Conservation (phyloP, 2,888 invertebrate genomes). For the Myathropa florea region DNA sequence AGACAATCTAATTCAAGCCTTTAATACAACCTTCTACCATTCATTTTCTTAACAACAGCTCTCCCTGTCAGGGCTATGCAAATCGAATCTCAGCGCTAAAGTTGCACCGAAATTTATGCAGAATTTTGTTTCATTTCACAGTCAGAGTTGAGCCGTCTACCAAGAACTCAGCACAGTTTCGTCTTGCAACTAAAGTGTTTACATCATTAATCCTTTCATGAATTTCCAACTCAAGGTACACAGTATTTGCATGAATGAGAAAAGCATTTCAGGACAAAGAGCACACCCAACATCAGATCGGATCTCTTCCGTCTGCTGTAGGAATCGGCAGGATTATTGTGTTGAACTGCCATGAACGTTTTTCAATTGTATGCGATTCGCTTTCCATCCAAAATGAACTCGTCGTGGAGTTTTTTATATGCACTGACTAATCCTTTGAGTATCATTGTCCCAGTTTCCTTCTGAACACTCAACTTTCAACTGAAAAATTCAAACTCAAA, state of each 20-base stretch:
- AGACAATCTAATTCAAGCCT: too few relatives aligned
- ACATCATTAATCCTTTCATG: neutral
- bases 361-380: neutral
- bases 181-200: neutral
- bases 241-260: neutral
- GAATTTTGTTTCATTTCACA: neutral
- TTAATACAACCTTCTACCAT: too few relatives aligned
- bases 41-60: too few relatives aligned
- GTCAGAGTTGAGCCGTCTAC: too few relatives aligned
- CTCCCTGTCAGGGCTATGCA: neutral
- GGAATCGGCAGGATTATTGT: neutral
- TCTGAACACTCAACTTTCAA: neutral
- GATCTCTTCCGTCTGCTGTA: neutral
- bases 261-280: neutral
- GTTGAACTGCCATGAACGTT: neutral
- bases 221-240: neutral
- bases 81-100: neutral
- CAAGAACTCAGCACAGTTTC: neutral
- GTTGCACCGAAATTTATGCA: neutral
- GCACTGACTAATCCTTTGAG: constrained; percentile 49
- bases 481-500: constrained; percentile 48
- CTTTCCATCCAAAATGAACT: constrained; percentile 32
- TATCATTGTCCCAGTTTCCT: constrained; percentile 35
- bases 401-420: constrained; percentile 7
- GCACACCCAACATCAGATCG: neutral